Base-by-base conservation (phyloP, 92 coral and sea anemone species). In the Diadumene lineata region DNA sequence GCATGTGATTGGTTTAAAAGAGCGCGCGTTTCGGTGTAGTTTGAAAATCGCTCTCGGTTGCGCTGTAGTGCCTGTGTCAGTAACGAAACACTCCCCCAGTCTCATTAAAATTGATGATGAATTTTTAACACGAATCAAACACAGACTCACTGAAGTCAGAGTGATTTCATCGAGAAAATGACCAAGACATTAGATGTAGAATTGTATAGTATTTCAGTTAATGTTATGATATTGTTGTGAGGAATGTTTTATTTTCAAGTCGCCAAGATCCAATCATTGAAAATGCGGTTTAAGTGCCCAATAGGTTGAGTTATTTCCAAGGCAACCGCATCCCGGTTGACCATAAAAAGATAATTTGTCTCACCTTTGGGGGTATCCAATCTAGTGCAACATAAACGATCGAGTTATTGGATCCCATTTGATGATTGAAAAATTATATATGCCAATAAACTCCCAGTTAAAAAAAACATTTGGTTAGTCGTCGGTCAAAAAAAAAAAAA, bases 341-440 rank as follows among this genome's bases (percentile, higher is more conserved):
- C 77, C 62, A 72, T 72, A 43, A 72, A 72, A 72, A 72, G 44
- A 72, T 72, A 72, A 72, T 72, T 72, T 72, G 66, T 72, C 56
- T 72, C 77, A 51, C 46, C 18, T 21, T 61, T 44, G 66, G 67
- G 77, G 77, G 43, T 13, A 21, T 2, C 21, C 22, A n/a, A 31
- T 62, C 43, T 30, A 28, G 1, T 28, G 68, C n/a, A n/a, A n/a
- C 27, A 43, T 28, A 62, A 29, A 28, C 6, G 7, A 30, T 7
- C 29, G 1, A 2, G 7, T 1, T 28, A 19, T 62, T 62, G 68
- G 68, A 30, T 38, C 6, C 68, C 8, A 62, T n/a, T 10, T 29
- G 68, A 43, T 21, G 38, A 62, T 43, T 27, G 1, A 1, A 62
- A 22, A 1, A 43, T 30, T 22, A 23, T 62, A 30, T 30, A 43